Conservation (phyloP, 2,797 vertebrate genomes). For the Centropyge bicolor region DNA sequence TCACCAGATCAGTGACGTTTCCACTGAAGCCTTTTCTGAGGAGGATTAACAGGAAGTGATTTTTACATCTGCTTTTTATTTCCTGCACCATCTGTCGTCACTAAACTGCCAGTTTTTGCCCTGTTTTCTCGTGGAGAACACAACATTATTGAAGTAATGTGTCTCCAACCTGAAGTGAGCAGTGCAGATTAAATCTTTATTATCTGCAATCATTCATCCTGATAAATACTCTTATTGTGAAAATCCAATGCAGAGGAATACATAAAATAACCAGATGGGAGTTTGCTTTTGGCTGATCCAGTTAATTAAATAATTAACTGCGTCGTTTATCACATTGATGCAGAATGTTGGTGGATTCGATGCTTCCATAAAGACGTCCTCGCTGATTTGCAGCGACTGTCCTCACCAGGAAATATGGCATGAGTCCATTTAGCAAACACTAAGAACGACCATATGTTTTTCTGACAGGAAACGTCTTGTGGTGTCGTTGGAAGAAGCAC, state of each 20-base stretch:
- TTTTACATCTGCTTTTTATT: conserved; percentile 7
- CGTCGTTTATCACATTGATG: too few relatives aligned
- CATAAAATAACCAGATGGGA: neutral
- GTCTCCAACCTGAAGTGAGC: neutral
- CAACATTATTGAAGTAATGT: neutral
- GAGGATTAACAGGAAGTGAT: neutral
- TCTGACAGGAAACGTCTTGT: neutral
- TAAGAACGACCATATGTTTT: neutral
- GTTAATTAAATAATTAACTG: neutral
- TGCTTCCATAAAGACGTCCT: neutral
- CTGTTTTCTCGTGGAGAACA: neutral
- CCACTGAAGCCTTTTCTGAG: neutral
- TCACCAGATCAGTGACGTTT: neutral
- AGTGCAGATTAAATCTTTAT: neutral
- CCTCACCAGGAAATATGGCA: neutral
- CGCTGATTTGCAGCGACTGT: neutral
- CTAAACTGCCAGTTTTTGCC: neutral
- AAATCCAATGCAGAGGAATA: neutral
- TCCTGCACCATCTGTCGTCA: neutral
- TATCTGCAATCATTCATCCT: neutral
- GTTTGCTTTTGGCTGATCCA: neutral
- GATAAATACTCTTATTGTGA: neutral
- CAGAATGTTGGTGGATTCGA: neutral
- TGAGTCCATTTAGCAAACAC: neutral
- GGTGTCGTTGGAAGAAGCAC: neutral